Percentiles rank a stretch among this genome's conserved stretches.
Evolutionary conservation across 1,140 invertebrate species (phyloP).

Genomic region (Lepidurus arcticus): DNA sequence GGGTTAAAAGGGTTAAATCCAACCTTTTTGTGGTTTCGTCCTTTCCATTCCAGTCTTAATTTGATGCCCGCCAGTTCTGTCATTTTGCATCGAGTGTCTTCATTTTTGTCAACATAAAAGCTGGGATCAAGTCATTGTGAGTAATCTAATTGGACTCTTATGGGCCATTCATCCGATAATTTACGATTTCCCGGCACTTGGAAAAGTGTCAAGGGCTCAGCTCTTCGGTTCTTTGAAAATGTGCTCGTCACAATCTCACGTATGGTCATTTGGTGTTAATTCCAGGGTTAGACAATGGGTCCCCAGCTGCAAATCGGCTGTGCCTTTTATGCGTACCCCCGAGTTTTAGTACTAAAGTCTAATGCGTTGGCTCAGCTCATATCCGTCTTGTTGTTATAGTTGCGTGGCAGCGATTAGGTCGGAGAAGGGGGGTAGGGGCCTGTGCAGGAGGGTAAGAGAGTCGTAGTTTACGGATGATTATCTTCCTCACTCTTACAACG

Average conservation of each 20-base stretch:
- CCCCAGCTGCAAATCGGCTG: slow-evolving; percentile 2
- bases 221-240: neutral
- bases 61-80: no score
- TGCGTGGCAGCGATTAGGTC: neutral
- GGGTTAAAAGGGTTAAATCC: no score
- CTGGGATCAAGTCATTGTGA: no score
- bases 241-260: neutral
- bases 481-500: neutral
- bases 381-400: slow-evolving; percentile 9
- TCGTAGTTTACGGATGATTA: slow-evolving; percentile 12
- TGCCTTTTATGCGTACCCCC: neutral
- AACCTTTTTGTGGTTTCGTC: no score
- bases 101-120: no score
- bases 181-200: neutral
- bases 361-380: neutral
- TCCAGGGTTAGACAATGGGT: slow-evolving; percentile 15
- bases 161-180: no score
- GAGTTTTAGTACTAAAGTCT: neutral
- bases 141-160: no score
- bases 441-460: neutral
- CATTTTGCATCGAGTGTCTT: no score
- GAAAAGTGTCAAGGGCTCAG: neutral
- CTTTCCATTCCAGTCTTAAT: no score
- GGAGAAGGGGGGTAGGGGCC: neutral
- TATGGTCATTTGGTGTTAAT: slow-evolving; percentile 7